A percentile compares a stretch with the other conserved stretches of the same genome.
phyloP scores from a whole-genome alignment of 2,113 vertebrate species.

The Serilophus lunatus region DNA sequence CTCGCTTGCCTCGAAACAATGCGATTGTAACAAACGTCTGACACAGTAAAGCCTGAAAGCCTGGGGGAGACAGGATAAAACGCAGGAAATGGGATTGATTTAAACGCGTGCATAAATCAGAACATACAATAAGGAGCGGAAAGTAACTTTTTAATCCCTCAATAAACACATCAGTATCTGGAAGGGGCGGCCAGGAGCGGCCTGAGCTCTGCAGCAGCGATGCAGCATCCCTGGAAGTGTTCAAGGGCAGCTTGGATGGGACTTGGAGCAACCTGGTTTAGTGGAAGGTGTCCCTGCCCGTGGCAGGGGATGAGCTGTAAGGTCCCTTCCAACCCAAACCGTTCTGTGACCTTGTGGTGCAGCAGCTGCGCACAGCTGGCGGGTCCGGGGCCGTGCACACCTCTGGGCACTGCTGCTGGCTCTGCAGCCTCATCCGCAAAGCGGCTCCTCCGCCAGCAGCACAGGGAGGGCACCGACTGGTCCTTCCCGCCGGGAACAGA shows the following conservation, averaged over 20 bases:
- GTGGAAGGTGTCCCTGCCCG: background rate
- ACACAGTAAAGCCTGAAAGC: background rate
- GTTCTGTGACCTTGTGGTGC: background rate
- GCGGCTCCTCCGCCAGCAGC: rapidly evolving
- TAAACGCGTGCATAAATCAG: background rate
- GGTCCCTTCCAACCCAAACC: background rate
- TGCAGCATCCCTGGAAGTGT: background rate
- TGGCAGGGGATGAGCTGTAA: background rate
- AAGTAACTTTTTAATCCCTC: slow-evolving; percentile 11
- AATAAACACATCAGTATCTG: background rate
- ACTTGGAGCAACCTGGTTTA: background rate
- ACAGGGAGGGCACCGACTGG: rapidly evolving
- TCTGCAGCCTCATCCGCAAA: background rate
- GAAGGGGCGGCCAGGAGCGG: background rate
- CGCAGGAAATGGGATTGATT: slow-evolving; percentile 28
- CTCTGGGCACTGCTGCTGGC: background rate
- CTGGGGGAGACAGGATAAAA: slow-evolving; percentile 10
- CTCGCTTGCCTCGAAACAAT: background rate
- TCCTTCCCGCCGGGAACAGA: rapidly evolving
- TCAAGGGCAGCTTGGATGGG: background rate
- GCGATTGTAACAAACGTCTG: background rate
- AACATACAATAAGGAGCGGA: background rate
- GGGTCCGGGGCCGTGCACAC: rapidly evolving
- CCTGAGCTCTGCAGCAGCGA: background rate
- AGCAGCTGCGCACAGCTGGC: background rate